Conservation (phyloP, 2,797 vertebrate genomes). For the Rallus crepitans region DNA sequence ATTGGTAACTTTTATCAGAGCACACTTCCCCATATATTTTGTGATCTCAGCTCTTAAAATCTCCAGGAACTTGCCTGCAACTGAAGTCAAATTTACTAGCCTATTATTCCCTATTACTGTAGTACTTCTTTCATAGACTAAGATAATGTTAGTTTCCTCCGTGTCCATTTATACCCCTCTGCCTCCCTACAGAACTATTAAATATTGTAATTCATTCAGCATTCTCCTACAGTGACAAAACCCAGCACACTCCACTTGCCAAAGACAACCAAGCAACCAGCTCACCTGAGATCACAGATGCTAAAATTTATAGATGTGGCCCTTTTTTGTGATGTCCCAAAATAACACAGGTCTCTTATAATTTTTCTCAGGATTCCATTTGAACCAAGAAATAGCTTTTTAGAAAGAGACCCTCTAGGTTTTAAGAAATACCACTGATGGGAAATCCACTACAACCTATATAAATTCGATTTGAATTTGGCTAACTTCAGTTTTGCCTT, state of each 20-base stretch:
- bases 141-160: neutral
- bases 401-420: neutral
- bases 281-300: neutral
- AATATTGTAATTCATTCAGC: neutral
- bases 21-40: neutral
- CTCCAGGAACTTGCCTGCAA: constrained; percentile 6
- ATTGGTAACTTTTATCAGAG: constrained; percentile 10
- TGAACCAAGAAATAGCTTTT: neutral
- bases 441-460: neutral
- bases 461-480: neutral
- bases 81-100: neutral
- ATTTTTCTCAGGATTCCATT: neutral
- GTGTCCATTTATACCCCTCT: neutral
- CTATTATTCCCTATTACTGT: neutral
- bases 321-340: neutral
- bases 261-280: neutral
- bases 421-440: neutral
- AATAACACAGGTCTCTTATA: neutral
- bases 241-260: rapidly evolving
- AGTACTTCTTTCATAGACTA: constrained; percentile 12
- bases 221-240: neutral
- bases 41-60: neutral
- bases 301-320: neutral
- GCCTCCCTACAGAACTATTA: neutral
- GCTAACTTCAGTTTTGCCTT: neutral